Conservation (phyloP, 2,113 vertebrate genomes). For the Odontophorus gujanensis region DNA sequence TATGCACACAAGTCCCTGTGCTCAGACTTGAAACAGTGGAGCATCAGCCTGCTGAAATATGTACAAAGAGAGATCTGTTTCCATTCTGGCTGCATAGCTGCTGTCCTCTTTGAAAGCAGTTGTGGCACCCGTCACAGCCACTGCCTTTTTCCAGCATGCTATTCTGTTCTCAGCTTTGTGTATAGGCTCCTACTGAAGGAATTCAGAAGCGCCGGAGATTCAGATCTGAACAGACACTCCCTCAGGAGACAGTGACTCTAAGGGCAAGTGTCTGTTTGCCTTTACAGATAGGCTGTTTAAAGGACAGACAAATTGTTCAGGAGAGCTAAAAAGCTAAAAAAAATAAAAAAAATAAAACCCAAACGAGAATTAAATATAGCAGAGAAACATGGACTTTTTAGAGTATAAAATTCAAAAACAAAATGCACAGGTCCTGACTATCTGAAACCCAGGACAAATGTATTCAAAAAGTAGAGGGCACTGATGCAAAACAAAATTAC, state of each 20-base stretch:
- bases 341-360: background rate
- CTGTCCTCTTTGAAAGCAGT: background rate
- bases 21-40: background rate
- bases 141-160: background rate
- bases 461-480: background rate
- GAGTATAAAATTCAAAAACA: background rate
- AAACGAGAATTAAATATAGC: background rate
- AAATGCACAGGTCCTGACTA: background rate
- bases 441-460: background rate
- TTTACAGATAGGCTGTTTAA: background rate
- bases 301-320: background rate
- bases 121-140: fast-evolving
- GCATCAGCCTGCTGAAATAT: background rate
- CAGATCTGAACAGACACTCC: background rate
- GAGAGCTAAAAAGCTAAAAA: background rate
- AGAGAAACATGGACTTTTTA: background rate
- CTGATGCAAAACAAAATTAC: background rate
- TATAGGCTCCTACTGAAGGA: background rate
- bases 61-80: background rate
- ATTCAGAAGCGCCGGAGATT: background rate
- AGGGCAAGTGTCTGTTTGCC: background rate
- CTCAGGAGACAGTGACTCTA: background rate
- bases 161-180: background rate
- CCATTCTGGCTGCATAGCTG: fast-evolving
- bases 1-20: background rate